Conservation (phyloP, 2,797 vertebrate species). For the Telmatherina bonti region DNA sequence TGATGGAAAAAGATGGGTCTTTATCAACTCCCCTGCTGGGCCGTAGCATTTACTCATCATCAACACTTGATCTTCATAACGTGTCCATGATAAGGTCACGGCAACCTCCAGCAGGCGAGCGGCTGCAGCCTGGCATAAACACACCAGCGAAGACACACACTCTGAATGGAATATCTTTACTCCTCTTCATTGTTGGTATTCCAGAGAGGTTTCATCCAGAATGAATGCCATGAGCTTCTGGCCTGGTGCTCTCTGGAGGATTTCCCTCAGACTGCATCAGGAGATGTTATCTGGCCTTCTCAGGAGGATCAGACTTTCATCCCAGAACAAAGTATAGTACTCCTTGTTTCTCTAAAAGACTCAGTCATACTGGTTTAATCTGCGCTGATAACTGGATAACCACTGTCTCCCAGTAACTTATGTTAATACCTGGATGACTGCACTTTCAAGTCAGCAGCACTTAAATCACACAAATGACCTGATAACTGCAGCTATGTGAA, state of each 20-base stretch:
- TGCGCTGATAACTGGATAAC: not conserved
- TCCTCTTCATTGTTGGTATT: no score
- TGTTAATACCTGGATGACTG: conserved; percentile 1
- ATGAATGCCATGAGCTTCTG: not conserved
- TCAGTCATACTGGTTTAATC: not conserved
- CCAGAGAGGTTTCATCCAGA: no score
- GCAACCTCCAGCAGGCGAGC: conserved; percentile 27
- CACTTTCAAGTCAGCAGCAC: not conserved
- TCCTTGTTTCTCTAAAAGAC: not conserved
- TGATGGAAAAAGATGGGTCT: conserved; percentile 67
- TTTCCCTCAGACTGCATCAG: not conserved
- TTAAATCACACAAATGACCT: no score
- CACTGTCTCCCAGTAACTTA: not conserved
- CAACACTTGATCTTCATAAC: conserved; percentile 71
- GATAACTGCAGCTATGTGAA: not conserved
- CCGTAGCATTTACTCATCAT: conserved; percentile 73
- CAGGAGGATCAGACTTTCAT: conserved; percentile 7
- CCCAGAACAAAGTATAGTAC: not conserved
- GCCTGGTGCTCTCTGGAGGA: conserved; percentile 10
- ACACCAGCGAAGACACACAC: no score
- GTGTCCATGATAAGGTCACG: conserved; percentile 68
- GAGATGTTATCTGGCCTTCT: conserved; percentile 6
- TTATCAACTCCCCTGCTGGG: conserved; percentile 66
- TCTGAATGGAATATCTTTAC: no score
- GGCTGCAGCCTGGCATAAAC: conserved; percentile 2